These are phyloP conservation scores for Microctonus brassicae DNA, from an alignment of 2,888 invertebrate species.

Conservation along the genomic window DNA sequence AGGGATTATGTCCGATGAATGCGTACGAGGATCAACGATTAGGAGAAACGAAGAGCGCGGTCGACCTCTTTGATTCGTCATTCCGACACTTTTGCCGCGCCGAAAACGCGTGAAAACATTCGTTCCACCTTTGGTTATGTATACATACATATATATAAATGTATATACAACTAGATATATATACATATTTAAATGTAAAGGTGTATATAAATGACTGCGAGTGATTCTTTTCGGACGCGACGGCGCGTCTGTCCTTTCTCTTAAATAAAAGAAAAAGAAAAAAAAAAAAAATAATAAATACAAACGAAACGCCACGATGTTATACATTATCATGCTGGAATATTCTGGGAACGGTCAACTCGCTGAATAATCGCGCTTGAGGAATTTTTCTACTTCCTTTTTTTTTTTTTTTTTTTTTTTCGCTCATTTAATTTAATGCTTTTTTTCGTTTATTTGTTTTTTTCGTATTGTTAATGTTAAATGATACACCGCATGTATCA, in stretches of 20 bases:
- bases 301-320: slow-evolving; percentile 7
- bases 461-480: not conserved
- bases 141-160: not conserved
- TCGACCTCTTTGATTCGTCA: slow-evolving; percentile 29
- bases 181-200: too few relatives aligned
- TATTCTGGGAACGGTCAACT: slow-evolving; percentile 28
- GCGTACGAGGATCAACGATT: slow-evolving; percentile 4
- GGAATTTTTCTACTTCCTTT: slow-evolving; percentile 15
- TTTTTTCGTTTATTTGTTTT: too few relatives aligned
- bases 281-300: slow-evolving; percentile 4
- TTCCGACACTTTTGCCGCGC: slow-evolving; percentile 29
- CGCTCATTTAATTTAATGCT: not conserved
- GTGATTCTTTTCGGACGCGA: slow-evolving; percentile 11
- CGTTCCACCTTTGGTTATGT: slow-evolving; percentile 23
- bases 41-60: slow-evolving; percentile 16
- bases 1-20: slow-evolving; percentile 13
- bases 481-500: too few relatives aligned
- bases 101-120: slow-evolving; percentile 33
- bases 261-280: not conserved
- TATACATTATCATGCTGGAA: slow-evolving; percentile 23
- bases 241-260: slow-evolving; percentile 2
- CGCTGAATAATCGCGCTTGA: slow-evolving; percentile 28
- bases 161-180: too few relatives aligned
- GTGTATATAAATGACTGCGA: not conserved
- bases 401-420: slow-evolving; percentile 10